These are phyloP conservation scores for Tillus elongatus DNA, from an alignment of 2,888 invertebrate species.

Conservation along the genomic window DNA sequence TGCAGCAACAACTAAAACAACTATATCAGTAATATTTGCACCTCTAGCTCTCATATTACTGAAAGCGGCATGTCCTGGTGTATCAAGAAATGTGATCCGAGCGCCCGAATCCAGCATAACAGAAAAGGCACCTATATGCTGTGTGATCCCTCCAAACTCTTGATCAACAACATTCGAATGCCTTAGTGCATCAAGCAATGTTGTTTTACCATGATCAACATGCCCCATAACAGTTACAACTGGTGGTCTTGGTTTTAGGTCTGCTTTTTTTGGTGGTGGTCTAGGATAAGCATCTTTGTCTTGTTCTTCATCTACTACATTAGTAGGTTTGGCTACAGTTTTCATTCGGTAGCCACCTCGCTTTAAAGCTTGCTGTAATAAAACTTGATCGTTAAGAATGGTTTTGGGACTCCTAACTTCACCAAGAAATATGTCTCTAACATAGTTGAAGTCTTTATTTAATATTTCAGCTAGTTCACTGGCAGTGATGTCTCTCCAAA, in stretches of 20 bases:
- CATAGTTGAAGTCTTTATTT: constrained; percentile 53
- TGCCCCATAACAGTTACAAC: constrained; percentile 99
- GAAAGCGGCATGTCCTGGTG: constrained; percentile 98
- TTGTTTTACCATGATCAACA: constrained; percentile 98
- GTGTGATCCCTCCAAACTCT: constrained; percentile 98
- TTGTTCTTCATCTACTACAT: constrained; percentile 22
- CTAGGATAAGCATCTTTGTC: constrained; percentile 47
- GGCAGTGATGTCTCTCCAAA: constrained; percentile 79
- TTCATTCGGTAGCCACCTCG: constrained; percentile 35
- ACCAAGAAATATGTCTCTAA: constrained; percentile 35
- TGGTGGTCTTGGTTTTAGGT: constrained; percentile 70
- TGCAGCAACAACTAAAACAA: constrained; percentile 93
- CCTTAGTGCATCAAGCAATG: constrained; percentile 80
- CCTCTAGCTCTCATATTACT: constrained; percentile 88
- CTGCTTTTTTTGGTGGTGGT: constrained; percentile 56
- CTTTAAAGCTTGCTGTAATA: constrained; percentile 33
- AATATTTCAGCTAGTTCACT: constrained; percentile 59
- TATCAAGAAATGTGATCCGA: constrained; percentile 89
- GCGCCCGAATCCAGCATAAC: constrained; percentile 59
- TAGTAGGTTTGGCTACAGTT: constrained; percentile 33
- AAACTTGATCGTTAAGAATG: constrained; percentile 32
- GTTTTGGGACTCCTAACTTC: constrained; percentile 28
- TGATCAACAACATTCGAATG: constrained; percentile 77
- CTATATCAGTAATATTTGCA: constrained; percentile 88
- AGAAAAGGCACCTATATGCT: constrained; percentile 97